Percentiles rank a stretch among this genome's conserved stretches.
Conservation (phyloP, 2,797 vertebrate genomes). For the Amazona finschi region DNA sequence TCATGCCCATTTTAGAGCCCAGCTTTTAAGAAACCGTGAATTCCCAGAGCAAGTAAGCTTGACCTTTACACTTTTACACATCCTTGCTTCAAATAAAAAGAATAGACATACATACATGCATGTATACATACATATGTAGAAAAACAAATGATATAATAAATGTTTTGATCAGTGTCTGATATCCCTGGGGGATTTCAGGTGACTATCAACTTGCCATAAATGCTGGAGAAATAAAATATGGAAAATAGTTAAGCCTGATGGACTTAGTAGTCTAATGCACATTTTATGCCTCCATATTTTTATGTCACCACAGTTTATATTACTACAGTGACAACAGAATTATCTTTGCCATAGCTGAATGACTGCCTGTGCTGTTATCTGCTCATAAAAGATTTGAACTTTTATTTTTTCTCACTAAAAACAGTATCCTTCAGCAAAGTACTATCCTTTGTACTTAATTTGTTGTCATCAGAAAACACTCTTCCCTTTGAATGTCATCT, state of each 20-base stretch:
- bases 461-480: neutral
- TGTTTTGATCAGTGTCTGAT: neutral
- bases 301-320: neutral
- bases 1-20: neutral
- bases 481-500: neutral
- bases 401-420: neutral
- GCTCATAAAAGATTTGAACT: neutral
- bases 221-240: neutral
- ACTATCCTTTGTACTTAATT: neutral
- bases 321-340: neutral
- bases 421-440: neutral
- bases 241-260: neutral
- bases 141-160: neutral
- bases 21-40: neutral
- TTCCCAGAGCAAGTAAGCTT: neutral
- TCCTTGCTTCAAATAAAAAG: neutral
- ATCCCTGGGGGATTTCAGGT: fast-evolving
- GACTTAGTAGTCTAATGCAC: neutral
- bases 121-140: neutral
- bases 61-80: neutral
- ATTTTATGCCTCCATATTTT: neutral
- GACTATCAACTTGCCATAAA: neutral
- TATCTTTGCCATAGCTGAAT: neutral
- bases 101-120: neutral
- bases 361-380: neutral